Evolutionary conservation across 2,888 invertebrate species (phyloP).

Genomic region (Pachliopta kotzebuea): DNA sequence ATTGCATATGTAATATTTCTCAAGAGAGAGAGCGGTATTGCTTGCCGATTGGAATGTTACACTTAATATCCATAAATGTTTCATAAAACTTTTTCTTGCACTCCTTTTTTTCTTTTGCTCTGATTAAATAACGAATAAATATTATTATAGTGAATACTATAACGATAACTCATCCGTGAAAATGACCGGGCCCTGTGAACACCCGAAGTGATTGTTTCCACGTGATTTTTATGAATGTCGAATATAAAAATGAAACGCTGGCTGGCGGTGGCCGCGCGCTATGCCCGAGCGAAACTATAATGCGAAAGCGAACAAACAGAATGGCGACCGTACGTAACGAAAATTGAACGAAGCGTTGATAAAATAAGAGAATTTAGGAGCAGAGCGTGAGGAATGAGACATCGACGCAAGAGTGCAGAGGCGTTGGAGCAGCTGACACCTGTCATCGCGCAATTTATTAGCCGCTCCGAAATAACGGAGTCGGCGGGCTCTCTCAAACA

Average conservation of each 20-base stretch:
- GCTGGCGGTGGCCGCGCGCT: constrained; percentile 37
- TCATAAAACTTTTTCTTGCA: background rate
- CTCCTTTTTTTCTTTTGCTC: no score
- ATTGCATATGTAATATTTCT: constrained; percentile 28
- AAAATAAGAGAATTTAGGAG: constrained; percentile 79
- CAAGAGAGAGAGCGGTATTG: constrained; percentile 29
- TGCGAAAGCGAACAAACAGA: constrained; percentile 67
- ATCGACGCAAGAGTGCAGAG: constrained; percentile 80
- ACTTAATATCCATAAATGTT: background rate
- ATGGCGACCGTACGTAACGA: constrained; percentile 67
- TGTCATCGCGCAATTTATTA: constrained; percentile 81
- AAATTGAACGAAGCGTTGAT: constrained; percentile 78
- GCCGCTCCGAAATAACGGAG: constrained; percentile 78
- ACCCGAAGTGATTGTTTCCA: no score
- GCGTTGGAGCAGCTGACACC: constrained; percentile 80
- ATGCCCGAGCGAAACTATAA: constrained; percentile 55
- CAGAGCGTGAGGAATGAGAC: constrained; percentile 79
- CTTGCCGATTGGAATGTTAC: constrained; percentile 12
- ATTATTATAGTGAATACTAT: no score
- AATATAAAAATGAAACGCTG: background rate
- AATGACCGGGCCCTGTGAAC: no score
- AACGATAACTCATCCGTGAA: no score
- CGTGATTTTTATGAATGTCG: background rate
- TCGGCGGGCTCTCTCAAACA: constrained; percentile 74
- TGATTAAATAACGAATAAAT: no score